Conservation (phyloP, 2,888 invertebrate genomes). For the Linnaemya vulpina region DNA sequence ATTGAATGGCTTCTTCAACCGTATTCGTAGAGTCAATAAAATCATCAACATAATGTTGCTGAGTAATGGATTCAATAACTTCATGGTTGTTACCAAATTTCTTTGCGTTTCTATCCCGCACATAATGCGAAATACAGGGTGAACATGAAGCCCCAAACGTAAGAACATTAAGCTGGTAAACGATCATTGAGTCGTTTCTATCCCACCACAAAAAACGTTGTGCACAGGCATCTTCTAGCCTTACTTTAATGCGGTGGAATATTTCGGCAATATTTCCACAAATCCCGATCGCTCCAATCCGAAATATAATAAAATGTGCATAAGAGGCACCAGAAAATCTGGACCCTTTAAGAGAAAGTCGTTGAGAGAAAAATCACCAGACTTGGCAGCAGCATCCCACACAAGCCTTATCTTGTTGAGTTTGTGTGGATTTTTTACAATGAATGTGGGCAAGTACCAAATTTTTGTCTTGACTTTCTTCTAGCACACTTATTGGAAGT, state of each 20-base stretch:
- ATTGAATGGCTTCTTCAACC: slow-evolving; percentile 4
- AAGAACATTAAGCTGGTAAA: slow-evolving; percentile 35
- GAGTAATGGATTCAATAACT: slow-evolving; percentile 24
- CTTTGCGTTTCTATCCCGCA: slow-evolving; percentile 34
- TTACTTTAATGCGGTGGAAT: slow-evolving; percentile 59
- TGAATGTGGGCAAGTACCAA: slow-evolving; percentile 64
- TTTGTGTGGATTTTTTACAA: slow-evolving; percentile 52
- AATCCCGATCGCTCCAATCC: slow-evolving; percentile 34
- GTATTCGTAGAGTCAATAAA: slow-evolving; percentile 16
- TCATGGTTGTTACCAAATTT: background rate
- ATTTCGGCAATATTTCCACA: slow-evolving; percentile 60
- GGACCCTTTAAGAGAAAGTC: slow-evolving; percentile 52
- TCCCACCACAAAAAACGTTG: slow-evolving; percentile 63
- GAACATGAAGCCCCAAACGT: slow-evolving; percentile 44
- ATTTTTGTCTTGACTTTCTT: background rate
- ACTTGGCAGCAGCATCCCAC: slow-evolving; percentile 56
- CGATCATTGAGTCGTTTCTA: background rate
- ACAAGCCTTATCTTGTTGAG: slow-evolving; percentile 50
- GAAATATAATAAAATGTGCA: slow-evolving; percentile 44
- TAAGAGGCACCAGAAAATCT: slow-evolving; percentile 38
- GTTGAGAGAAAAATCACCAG: slow-evolving; percentile 21
- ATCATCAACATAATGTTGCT: slow-evolving; percentile 25
- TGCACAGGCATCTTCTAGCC: slow-evolving; percentile 31
- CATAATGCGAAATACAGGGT: slow-evolving; percentile 54
- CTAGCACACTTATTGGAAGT: background rate